phyloP scores from a whole-genome alignment of 2,888 invertebrate genomes.

The Clusia tigrina region DNA sequence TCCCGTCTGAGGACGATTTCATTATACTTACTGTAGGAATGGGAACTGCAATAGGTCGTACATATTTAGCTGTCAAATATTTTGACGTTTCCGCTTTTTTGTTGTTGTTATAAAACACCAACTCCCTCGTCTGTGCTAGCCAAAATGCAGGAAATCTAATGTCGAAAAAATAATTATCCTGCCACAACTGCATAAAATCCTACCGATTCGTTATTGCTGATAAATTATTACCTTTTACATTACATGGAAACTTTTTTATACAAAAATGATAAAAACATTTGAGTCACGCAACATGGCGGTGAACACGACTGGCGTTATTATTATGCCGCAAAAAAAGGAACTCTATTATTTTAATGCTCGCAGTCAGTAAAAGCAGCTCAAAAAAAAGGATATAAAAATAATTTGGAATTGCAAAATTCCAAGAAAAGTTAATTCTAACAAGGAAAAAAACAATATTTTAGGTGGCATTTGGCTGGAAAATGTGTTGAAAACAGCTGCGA shows the following conservation, averaged over 20 bases:
- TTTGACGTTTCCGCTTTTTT: constrained; percentile 51
- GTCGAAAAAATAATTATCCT: constrained; percentile 22
- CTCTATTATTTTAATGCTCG: constrained; percentile 46
- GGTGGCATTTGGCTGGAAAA: background rate
- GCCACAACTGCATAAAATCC: constrained; percentile 13
- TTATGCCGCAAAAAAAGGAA: constrained; percentile 49
- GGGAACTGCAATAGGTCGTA: no score
- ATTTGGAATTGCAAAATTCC: background rate
- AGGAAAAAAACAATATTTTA: background rate
- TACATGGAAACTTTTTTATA: constrained; percentile 45
- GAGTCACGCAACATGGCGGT: constrained; percentile 48
- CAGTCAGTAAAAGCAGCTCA: background rate
- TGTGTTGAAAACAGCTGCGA: constrained; percentile 4
- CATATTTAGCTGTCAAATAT: constrained; percentile 52
- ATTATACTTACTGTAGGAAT: constrained; percentile 34
- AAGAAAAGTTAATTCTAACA: background rate
- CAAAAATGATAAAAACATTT: constrained; percentile 54
- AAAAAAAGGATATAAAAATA: background rate
- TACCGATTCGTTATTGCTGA: background rate
- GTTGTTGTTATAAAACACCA: constrained; percentile 1
- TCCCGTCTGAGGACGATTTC: no score
- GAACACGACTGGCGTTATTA: constrained; percentile 32
- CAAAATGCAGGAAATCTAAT: constrained; percentile 24
- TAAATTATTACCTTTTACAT: constrained; percentile 32
- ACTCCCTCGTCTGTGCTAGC: background rate